These are phyloP conservation scores for Cerastis leucographa DNA, from an alignment of 2,888 invertebrate species.

Conservation along the genomic window DNA sequence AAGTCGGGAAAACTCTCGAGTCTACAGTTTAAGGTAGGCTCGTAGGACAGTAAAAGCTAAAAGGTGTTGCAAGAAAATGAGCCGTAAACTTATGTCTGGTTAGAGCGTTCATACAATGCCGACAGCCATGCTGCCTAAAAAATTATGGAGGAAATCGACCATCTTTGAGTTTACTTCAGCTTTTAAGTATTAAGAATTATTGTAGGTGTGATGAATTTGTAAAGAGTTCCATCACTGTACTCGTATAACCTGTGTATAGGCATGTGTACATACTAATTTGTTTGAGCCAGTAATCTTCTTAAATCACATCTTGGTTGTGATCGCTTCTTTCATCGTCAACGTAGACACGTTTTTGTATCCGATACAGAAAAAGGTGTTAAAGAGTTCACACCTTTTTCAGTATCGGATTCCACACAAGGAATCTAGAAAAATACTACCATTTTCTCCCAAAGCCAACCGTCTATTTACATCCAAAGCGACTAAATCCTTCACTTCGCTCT, in stretches of 20 bases:
- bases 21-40: constrained; percentile 34
- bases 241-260: not conserved
- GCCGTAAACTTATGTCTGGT: too few relatives aligned
- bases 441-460: not conserved
- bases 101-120: not conserved
- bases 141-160: not conserved
- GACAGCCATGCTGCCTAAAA: not conserved
- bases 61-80: not conserved
- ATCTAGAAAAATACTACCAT: not conserved
- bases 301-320: not conserved
- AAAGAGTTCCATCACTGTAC: not conserved
- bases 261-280: not conserved
- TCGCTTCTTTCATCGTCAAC: not conserved
- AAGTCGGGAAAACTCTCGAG: constrained; percentile 43
- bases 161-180: not conserved
- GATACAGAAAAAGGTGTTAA: too few relatives aligned
- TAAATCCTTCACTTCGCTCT: constrained; percentile 36
- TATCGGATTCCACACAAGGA: not conserved
- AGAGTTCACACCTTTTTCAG: not conserved
- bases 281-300: not conserved
- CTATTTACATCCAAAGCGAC: constrained; percentile 32
- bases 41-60: constrained; percentile 35
- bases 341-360: too few relatives aligned
- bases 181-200: not conserved
- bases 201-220: not conserved